Conservation (phyloP, 2,888 invertebrate genomes). For the Hydraecia micacea region DNA sequence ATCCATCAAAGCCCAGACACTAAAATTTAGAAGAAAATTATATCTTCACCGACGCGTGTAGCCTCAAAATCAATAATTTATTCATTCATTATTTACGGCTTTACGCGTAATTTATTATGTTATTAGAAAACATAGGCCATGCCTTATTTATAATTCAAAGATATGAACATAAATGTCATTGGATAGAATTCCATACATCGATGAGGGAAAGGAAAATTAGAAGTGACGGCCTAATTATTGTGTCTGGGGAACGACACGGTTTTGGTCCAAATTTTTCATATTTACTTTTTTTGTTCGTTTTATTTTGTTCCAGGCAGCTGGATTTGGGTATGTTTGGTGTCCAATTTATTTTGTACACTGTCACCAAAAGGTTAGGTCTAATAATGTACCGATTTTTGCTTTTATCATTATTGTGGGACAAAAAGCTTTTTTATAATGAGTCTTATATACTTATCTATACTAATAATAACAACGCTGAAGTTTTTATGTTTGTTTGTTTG, state of each 20-base stretch:
- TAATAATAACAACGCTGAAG: background rate
- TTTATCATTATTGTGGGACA: background rate
- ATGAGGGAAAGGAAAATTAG: constrained; percentile 32
- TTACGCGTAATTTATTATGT: constrained; percentile 34
- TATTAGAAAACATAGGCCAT: constrained; percentile 42
- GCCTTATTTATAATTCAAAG: constrained; percentile 58
- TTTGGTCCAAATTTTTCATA: constrained; percentile 11
- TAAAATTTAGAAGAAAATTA: constrained; percentile 25
- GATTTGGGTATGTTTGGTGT: constrained; percentile 8
- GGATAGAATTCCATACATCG: constrained; percentile 41
- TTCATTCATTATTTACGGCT: constrained; percentile 51
- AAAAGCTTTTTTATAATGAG: background rate
- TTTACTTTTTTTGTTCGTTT: background rate
- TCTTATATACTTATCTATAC: background rate
- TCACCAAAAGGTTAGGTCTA: background rate
- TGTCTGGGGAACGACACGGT: constrained; percentile 21
- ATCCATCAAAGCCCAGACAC: constrained; percentile 26
- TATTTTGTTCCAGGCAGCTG: background rate
- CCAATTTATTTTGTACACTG: constrained; percentile 1
- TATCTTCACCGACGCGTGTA: constrained; percentile 15
- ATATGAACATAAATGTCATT: constrained; percentile 49
- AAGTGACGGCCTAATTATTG: constrained; percentile 44
- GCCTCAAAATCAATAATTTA: constrained; percentile 36
- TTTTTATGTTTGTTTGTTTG: background rate
- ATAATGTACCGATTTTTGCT: background rate